phyloP scores from a whole-genome alignment of 2,888 invertebrate species.

The Danaus chrysippus region DNA sequence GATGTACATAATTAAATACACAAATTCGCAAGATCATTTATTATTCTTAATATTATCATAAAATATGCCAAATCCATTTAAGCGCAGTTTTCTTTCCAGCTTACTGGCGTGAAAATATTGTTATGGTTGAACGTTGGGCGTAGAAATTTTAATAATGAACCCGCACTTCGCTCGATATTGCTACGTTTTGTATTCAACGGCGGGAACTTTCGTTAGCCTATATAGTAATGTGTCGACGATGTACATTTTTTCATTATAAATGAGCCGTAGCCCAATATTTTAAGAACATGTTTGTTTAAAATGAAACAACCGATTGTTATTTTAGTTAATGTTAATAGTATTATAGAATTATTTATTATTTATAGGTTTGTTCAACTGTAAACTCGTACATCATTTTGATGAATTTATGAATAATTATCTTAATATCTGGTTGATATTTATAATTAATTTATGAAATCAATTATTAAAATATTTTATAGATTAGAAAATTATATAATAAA shows the following conservation, averaged over 20 bases:
- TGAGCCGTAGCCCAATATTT: not conserved
- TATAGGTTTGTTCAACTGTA: too few relatives aligned
- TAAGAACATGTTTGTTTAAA: not conserved
- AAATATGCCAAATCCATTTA: conserved; percentile 68
- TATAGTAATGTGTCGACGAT: conserved; percentile 4
- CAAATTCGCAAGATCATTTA: conserved; percentile 38
- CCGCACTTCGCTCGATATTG: conserved; percentile 32
- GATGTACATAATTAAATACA: conserved; percentile 8
- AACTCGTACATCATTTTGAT: too few relatives aligned
- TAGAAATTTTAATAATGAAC: conserved; percentile 46
- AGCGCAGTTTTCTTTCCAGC: conserved; percentile 58
- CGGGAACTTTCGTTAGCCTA: conserved; percentile 5
- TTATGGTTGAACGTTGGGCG: conserved; percentile 51
- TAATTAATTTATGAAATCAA: too few relatives aligned
- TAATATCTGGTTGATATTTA: too few relatives aligned
- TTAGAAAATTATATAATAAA: too few relatives aligned
- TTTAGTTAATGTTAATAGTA: too few relatives aligned
- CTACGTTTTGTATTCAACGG: conserved; percentile 35
- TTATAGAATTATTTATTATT: too few relatives aligned
- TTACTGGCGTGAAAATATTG: conserved; percentile 60
- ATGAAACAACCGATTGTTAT: not conserved
- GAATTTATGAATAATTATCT: too few relatives aligned
- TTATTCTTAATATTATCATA: conserved; percentile 43
- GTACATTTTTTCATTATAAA: not conserved
- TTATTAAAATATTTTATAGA: too few relatives aligned